Evolutionary conservation across 2,888 invertebrate genomes (phyloP), one percentile per base, ranked within the genome.

Genomic region (Drosophila quinaria): DNA sequence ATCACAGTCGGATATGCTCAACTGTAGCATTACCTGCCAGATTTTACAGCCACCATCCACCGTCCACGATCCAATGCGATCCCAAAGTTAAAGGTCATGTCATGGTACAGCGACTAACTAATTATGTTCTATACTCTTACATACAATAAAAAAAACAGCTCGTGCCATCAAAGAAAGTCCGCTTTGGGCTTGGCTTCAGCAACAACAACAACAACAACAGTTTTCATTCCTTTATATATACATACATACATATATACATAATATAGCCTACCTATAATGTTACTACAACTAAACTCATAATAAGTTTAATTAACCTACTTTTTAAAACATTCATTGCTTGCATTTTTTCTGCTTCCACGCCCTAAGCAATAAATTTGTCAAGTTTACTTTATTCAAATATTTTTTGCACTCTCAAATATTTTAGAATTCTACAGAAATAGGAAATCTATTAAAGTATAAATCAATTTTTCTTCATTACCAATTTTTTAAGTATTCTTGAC

Each of bases 71-170:
- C 56, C 39, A 58, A 50, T 69, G 19, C 49, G 66, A 47, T 58
- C 49, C 47, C 25, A 25, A 25, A 25, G 55, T 19, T 74, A 84
- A 81, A 84, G 84, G 84, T 89, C 87, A 89, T 81, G 89, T 87
- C 89, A 84, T 87, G 84, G 87, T 85, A 87, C 71, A 84, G 70
- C 89, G 82, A 87, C 82, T 66, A 84, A 81, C 87, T 84, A 89
- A 84, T 89, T 81, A 79, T 76, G 74, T 64, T 78, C 65, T 42
- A 44, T 46, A 44, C 29, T 29, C 29, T 8, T 29, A 29, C 29
- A 19, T 49, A 33, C 29, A 39, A 25, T 41, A 29, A 35, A 46
- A 74, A 74, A 46, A 74, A 74, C 69, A 68, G 74, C 79, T 76
- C 75, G 75, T 75, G 75, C 78, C 78, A 78, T 70, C 58, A 79